phyloP scores from a whole-genome alignment of 2,797 vertebrate genomes.

The Peromyscus eremicus region DNA sequence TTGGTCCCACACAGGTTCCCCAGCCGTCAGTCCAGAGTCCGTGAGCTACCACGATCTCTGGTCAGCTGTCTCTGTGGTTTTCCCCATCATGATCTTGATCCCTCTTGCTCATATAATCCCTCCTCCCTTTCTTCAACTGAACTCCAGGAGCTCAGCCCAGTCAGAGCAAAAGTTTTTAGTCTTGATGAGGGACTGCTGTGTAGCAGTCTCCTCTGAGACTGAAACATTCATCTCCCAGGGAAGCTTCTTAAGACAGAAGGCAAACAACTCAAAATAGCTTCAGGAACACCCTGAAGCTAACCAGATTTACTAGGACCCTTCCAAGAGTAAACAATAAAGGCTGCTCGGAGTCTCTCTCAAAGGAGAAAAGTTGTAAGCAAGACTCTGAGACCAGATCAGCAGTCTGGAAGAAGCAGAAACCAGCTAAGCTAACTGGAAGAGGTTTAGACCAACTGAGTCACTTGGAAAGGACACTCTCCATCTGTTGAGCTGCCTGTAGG shows the following conservation, averaged over 20 bases:
- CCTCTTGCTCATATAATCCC: too few relatives aligned
- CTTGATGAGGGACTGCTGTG: background rate
- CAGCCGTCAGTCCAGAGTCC: too few relatives aligned
- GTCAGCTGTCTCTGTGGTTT: too few relatives aligned
- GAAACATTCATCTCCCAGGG: background rate
- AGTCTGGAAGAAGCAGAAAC: background rate
- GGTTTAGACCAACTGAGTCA: background rate
- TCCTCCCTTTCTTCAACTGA: too few relatives aligned
- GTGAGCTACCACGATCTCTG: too few relatives aligned
- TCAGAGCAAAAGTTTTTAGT: constrained; percentile 32
- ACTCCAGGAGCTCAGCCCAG: too few relatives aligned
- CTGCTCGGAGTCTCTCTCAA: background rate
- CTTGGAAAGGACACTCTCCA: background rate
- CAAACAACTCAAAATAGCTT: background rate
- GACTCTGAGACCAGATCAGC: background rate
- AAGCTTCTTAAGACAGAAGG: background rate
- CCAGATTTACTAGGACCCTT: background rate
- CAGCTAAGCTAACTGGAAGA: background rate
- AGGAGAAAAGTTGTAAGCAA: background rate
- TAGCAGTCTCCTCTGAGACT: background rate
- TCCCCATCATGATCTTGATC: too few relatives aligned
- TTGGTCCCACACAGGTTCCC: too few relatives aligned
- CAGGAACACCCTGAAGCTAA: background rate
- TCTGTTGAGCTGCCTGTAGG: background rate
- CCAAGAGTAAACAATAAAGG: background rate